Conservation (phyloP, 2,888 invertebrate species). For the Eustalomyia histrio region DNA sequence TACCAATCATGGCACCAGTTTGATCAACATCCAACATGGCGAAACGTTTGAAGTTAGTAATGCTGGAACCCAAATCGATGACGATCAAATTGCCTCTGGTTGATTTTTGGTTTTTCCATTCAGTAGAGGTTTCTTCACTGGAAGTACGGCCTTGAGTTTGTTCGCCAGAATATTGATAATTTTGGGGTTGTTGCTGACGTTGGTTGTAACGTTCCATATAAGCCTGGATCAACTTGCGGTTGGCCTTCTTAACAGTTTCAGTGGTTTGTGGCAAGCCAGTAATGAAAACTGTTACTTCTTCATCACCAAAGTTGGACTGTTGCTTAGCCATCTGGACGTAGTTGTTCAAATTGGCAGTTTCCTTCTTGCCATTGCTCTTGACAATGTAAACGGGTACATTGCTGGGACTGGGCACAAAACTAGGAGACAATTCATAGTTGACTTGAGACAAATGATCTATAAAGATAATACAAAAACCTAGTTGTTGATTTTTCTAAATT, state of each 20-base stretch:
- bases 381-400: slow-evolving; percentile 71
- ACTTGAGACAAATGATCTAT: slow-evolving; percentile 71
- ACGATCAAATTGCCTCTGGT: slow-evolving; percentile 72
- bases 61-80: slow-evolving; percentile 70
- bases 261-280: slow-evolving; percentile 72
- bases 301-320: slow-evolving; percentile 70
- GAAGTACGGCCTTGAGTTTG: slow-evolving; percentile 37
- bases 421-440: slow-evolving; percentile 68
- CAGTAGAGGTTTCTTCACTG: slow-evolving; percentile 69
- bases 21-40: slow-evolving; percentile 70
- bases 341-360: slow-evolving; percentile 69
- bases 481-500: neutral
- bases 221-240: slow-evolving; percentile 71
- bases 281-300: slow-evolving; percentile 75
- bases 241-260: slow-evolving; percentile 71
- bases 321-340: slow-evolving; percentile 69
- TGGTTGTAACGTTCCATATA: slow-evolving; percentile 73
- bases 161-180: neutral
- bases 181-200: slow-evolving; percentile 22
- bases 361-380: slow-evolving; percentile 70
- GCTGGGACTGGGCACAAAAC: slow-evolving; percentile 73
- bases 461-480: neutral
- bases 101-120: slow-evolving; percentile 57
- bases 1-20: slow-evolving; percentile 72
- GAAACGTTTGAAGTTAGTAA: slow-evolving; percentile 69